Conservation (phyloP, 2,888 invertebrate species). For the Ptychoptera contaminata region DNA sequence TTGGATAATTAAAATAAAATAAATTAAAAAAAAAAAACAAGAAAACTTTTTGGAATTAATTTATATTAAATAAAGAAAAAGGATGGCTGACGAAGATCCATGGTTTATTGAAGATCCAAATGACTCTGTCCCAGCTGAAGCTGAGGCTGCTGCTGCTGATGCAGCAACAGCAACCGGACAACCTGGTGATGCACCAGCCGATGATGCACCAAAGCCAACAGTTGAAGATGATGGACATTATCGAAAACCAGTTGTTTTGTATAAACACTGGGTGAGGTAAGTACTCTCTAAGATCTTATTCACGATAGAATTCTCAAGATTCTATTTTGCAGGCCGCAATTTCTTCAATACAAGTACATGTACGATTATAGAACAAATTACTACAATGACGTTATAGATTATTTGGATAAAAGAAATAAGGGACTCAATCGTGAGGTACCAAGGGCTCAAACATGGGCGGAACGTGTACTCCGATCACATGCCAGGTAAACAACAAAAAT, state of each 20-base stretch:
- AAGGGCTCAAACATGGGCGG: conserved; percentile 72
- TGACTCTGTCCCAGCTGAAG: conserved; percentile 14
- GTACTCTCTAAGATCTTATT: conserved; percentile 9
- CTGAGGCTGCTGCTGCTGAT: conserved; percentile 15
- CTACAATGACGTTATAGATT: conserved; percentile 72
- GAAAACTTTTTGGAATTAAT: too few relatives aligned
- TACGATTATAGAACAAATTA: conserved; percentile 75
- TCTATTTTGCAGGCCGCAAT: conserved; percentile 52
- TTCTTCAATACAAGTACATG: conserved; percentile 66
- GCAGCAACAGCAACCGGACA: conserved; percentile 25
- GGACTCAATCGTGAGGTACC: conserved; percentile 55
- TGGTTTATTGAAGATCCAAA: conserved; percentile 35
- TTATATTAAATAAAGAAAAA: too few relatives aligned
- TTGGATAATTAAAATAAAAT: not conserved
- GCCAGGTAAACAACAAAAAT: conserved; percentile 22
- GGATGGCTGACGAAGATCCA: conserved; percentile 37
- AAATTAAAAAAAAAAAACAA: not conserved
- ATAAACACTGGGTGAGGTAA: conserved; percentile 69
- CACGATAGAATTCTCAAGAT: too few relatives aligned
- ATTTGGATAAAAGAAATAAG: conserved; percentile 57
- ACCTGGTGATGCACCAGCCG: conserved; percentile 32
- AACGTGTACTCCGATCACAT: conserved; percentile 61
- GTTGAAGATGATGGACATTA: conserved; percentile 39
- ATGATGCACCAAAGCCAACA: conserved; percentile 30
- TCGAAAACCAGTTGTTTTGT: conserved; percentile 49